Percentiles rank a stretch among this genome's conserved stretches.
Evolutionary conservation across 2,888 invertebrate species (phyloP).

Genomic region (Steromphala cineraria): DNA sequence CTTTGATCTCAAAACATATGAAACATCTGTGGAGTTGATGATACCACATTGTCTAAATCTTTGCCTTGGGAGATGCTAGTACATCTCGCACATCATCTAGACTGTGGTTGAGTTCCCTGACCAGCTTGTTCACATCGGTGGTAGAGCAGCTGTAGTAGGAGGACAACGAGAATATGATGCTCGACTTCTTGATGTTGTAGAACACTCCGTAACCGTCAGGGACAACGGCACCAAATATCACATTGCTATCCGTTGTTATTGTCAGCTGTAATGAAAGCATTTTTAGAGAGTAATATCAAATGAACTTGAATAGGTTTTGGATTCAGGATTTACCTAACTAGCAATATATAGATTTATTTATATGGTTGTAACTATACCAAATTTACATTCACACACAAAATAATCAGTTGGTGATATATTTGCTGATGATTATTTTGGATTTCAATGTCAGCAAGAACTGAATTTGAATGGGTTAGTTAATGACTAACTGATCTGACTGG

Average conservation of each 20-base stretch:
- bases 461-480: no score
- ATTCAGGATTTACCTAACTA: no score
- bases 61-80: constrained; percentile 49
- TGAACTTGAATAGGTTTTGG: no score
- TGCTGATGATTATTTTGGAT: no score
- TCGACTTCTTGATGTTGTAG: constrained; percentile 89
- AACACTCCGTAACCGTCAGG: constrained; percentile 94
- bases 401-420: no score
- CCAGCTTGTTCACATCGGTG: constrained; percentile 80
- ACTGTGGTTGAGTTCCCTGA: constrained; percentile 80
- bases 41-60: constrained; percentile 39
- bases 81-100: constrained; percentile 83
- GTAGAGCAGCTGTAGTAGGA: constrained; percentile 81
- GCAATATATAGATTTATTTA: constrained; percentile 24
- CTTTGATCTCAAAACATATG: no score
- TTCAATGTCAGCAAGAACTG: no score
- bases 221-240: constrained; percentile 92
- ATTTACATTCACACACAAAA: no score
- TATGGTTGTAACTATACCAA: no score
- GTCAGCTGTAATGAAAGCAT: constrained; percentile 82
- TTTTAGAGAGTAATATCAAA: no score
- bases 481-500: no score
- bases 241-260: constrained; percentile 84
- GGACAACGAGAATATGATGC: constrained; percentile 85
- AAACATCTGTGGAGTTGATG: no score